These are phyloP conservation scores for Petaurus breviceps DNA, from an alignment of 2,113 vertebrate species.

Conservation along the genomic window DNA sequence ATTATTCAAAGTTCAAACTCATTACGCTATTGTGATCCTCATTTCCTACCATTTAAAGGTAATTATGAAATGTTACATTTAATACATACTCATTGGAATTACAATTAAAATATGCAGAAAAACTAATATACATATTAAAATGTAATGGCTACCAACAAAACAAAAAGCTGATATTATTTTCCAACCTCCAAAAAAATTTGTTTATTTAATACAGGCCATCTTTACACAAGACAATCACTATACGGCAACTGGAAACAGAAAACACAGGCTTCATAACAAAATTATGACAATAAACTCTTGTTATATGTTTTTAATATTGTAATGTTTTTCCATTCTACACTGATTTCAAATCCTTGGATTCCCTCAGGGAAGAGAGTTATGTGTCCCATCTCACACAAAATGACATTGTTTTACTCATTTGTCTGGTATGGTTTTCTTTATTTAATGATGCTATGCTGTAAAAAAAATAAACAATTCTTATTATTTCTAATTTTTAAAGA, in stretches of 20 bases:
- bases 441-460: slow-evolving; percentile 31
- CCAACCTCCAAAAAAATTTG: not conserved
- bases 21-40: not conserved
- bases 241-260: not conserved
- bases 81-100: not conserved
- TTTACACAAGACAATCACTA: slow-evolving; percentile 5
- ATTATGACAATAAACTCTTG: slow-evolving; percentile 15
- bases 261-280: slow-evolving; percentile 37
- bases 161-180: slow-evolving; percentile 40
- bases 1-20: not conserved
- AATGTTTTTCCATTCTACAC: slow-evolving; percentile 78
- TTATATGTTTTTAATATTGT: slow-evolving; percentile 77
- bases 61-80: slow-evolving; percentile 25
- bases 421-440: slow-evolving; percentile 54
- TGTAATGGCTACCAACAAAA: slow-evolving; percentile 10
- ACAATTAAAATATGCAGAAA: not conserved
- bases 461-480: slow-evolving; percentile 37
- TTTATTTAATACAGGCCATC: slow-evolving; percentile 33
- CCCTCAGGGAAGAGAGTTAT: slow-evolving; percentile 90
- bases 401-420: slow-evolving; percentile 61
- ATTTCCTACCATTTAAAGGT: not conserved
- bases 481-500: slow-evolving; percentile 58
- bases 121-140: slow-evolving; percentile 19
- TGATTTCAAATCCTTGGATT: slow-evolving; percentile 84
- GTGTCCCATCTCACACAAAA: slow-evolving; percentile 70